Evolutionary conservation across 2,113 vertebrate species (phyloP).

Genomic region (Ceyx margarethae): DNA sequence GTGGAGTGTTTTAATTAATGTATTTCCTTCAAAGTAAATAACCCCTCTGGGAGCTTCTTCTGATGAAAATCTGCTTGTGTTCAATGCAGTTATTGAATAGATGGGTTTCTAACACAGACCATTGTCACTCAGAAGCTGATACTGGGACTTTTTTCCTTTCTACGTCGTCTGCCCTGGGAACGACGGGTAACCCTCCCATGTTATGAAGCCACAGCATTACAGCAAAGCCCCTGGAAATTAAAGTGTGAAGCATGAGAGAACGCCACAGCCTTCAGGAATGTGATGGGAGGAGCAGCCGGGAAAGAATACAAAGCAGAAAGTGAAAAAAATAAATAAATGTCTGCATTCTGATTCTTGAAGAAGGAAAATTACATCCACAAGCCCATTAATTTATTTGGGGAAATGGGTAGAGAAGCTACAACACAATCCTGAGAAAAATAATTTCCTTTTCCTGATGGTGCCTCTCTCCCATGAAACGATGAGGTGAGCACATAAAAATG

Average conservation of each 20-base stretch:
- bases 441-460: not conserved
- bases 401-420: not conserved
- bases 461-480: not conserved
- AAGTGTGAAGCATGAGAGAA: not conserved
- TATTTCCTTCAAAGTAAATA: constrained; percentile 30
- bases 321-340: not conserved
- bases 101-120: not conserved
- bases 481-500: not conserved
- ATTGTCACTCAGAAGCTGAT: not conserved
- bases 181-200: not conserved
- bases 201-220: not conserved
- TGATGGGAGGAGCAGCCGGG: not conserved
- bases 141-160: not conserved
- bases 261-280: not conserved
- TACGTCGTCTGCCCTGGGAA: not conserved
- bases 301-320: not conserved
- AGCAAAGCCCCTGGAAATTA: not conserved
- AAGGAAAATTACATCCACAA: not conserved
- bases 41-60: constrained; percentile 8
- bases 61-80: constrained; percentile 36
- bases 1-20: constrained; percentile 57
- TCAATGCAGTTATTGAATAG: not conserved
- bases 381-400: not conserved
- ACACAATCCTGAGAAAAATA: not conserved
- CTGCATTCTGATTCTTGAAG: not conserved